These are phyloP conservation scores for Conomelus anceps DNA, from an alignment of 2,888 invertebrate species.

Conservation along the genomic window DNA sequence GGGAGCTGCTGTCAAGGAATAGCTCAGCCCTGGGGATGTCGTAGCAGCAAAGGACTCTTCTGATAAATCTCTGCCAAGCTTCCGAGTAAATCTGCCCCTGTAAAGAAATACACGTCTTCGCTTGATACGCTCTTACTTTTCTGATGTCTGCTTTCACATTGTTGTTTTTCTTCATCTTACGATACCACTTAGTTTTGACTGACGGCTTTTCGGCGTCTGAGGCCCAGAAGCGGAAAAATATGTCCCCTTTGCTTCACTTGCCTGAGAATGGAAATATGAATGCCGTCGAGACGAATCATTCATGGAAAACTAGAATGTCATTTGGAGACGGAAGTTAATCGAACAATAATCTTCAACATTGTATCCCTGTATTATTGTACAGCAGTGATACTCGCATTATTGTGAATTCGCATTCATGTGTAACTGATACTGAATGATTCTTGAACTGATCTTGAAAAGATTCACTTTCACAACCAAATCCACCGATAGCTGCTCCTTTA, in stretches of 20 bases:
- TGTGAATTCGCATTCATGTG: too few relatives aligned
- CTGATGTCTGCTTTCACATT: not conserved
- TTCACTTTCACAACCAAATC: too few relatives aligned
- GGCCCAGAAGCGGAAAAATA: not conserved
- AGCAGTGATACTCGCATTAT: too few relatives aligned
- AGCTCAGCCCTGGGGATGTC: not conserved
- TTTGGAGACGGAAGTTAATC: too few relatives aligned
- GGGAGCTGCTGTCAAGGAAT: not conserved
- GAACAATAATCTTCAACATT: too few relatives aligned
- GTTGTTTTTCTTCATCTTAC: not conserved
- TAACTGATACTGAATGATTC: too few relatives aligned
- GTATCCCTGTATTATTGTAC: too few relatives aligned
- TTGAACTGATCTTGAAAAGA: too few relatives aligned
- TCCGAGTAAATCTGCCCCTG: not conserved
- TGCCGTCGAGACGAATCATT: not conserved
- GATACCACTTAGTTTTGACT: not conserved
- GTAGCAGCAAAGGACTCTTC: not conserved
- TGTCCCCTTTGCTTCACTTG: not conserved
- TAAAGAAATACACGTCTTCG: not conserved
- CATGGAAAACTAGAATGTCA: not conserved
- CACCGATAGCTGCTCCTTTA: too few relatives aligned
- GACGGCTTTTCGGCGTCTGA: too few relatives aligned
- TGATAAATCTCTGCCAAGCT: not conserved
- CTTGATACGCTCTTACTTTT: not conserved
- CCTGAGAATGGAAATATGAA: not conserved